Percentiles rank a stretch among this genome's conserved stretches.
Evolutionary conservation across 2,888 invertebrate species (phyloP).

Genomic region (Drosophila anceps): DNA sequence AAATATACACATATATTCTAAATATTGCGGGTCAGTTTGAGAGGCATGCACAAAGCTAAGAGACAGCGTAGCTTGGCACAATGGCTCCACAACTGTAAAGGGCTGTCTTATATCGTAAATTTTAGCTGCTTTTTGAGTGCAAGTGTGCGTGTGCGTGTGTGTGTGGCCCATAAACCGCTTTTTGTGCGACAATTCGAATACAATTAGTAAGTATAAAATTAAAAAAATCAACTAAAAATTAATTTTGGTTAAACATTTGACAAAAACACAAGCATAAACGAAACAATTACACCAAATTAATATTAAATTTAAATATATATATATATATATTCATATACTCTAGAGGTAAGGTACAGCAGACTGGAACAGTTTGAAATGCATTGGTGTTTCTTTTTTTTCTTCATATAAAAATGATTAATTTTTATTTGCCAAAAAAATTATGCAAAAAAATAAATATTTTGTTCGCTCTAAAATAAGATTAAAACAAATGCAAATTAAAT

Average conservation of each 20-base stretch:
- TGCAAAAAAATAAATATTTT: slow-evolving; percentile 42
- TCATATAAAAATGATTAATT: slow-evolving; percentile 57
- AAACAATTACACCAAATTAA: slow-evolving; percentile 57
- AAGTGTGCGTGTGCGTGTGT: slow-evolving; percentile 56
- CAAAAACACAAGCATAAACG: slow-evolving; percentile 72
- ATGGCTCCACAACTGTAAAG: slow-evolving; percentile 19
- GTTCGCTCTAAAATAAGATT: slow-evolving; percentile 52
- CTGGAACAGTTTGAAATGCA: slow-evolving; percentile 63
- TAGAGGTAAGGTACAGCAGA: slow-evolving; percentile 32
- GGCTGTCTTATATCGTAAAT: background rate
- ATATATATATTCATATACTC: background rate
- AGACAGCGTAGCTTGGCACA: slow-evolving; percentile 40
- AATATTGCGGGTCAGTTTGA: slow-evolving; percentile 23
- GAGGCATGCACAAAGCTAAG: background rate
- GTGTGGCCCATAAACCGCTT: slow-evolving; percentile 61
- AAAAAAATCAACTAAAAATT: slow-evolving; percentile 40
- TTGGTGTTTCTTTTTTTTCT: slow-evolving; percentile 56
- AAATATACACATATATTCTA: slow-evolving; percentile 9
- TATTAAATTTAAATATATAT: slow-evolving; percentile 38
- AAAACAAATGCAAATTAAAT: slow-evolving; percentile 67
- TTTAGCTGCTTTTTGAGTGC: slow-evolving; percentile 3
- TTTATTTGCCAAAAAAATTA: slow-evolving; percentile 73
- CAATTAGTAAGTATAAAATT: slow-evolving; percentile 39
- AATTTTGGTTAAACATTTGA: slow-evolving; percentile 76
- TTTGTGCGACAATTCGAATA: slow-evolving; percentile 32